These are phyloP conservation scores for Archocentrus centrarchus DNA, from an alignment of 2,113 vertebrate species.

Conservation along the genomic window DNA sequence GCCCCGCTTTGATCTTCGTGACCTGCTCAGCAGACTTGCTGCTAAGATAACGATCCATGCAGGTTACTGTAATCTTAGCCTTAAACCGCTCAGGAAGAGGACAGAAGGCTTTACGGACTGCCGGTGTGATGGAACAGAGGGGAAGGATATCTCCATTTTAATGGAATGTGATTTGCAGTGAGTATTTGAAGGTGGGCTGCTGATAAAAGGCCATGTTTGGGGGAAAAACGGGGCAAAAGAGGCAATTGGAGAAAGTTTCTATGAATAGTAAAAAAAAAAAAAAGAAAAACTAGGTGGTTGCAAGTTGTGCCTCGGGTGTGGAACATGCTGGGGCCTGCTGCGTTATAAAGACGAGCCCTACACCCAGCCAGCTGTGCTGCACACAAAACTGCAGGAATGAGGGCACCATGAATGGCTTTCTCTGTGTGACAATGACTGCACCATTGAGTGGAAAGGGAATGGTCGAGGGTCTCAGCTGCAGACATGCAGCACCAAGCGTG, in stretches of 20 bases:
- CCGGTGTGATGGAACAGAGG: not conserved
- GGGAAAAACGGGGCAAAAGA: conserved; percentile 31
- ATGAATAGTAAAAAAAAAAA: conserved; percentile 42
- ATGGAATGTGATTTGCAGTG: conserved; percentile 26
- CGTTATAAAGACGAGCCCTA: conserved; percentile 56
- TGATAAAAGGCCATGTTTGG: conserved; percentile 46
- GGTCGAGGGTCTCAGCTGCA: conserved; percentile 68
- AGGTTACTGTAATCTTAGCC: conserved; percentile 83
- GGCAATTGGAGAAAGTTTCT: conserved; percentile 35
- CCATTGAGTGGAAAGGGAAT: conserved; percentile 58
- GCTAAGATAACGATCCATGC: conserved; percentile 83
- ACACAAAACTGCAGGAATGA: conserved; percentile 74
- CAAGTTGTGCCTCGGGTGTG: conserved; percentile 51
- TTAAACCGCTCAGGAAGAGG: conserved; percentile 23
- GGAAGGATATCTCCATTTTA: not conserved
- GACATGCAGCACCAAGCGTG: conserved; percentile 43
- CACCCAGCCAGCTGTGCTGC: conserved; percentile 64
- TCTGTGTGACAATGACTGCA: conserved; percentile 78
- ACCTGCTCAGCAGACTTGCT: conserved; percentile 80
- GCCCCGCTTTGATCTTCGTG: conserved; percentile 80
- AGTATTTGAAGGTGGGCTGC: conserved; percentile 1
- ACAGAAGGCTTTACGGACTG: conserved; percentile 4
- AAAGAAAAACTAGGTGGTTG: conserved; percentile 28
- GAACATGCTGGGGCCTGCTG: conserved; percentile 73
- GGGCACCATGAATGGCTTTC: conserved; percentile 76